These are phyloP conservation scores for Agapostemon virescens DNA, from an alignment of 2,888 invertebrate species.

Conservation along the genomic window DNA sequence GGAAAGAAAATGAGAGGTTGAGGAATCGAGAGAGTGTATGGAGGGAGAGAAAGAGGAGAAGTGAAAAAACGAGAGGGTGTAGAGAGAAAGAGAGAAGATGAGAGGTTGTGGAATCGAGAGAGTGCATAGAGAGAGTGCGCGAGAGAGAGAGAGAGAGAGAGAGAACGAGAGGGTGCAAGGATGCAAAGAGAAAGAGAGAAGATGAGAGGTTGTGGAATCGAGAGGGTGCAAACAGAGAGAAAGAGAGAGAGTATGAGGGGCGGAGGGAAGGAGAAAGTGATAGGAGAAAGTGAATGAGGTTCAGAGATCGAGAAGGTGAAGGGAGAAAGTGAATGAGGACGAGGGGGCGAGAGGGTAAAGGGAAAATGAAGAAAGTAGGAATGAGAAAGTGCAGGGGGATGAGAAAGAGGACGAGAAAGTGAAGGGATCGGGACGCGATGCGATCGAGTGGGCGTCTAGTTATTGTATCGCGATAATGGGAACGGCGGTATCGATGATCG, in stretches of 20 bases:
- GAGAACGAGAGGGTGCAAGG: too few relatives aligned
- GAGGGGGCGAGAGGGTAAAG: not conserved
- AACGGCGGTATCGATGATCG: slow-evolving; percentile 28
- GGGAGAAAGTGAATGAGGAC: not conserved
- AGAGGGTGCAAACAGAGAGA: not conserved
- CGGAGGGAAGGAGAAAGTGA: not conserved
- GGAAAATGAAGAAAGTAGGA: not conserved
- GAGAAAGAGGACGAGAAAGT: not conserved
- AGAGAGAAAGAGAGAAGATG: too few relatives aligned
- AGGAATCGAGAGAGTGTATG: too few relatives aligned
- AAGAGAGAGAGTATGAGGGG: not conserved
- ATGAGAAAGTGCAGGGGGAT: not conserved
- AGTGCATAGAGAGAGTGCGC: too few relatives aligned
- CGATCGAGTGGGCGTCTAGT: slow-evolving; percentile 38
- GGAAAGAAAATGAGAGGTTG: too few relatives aligned
- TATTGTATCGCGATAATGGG: slow-evolving; percentile 39
- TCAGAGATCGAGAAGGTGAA: not conserved
- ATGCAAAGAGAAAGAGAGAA: too few relatives aligned
- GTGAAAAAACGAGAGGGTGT: too few relatives aligned
- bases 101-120: too few relatives aligned
- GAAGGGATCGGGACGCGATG: slow-evolving; percentile 1
- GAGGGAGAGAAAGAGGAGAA: too few relatives aligned
- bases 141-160: too few relatives aligned
- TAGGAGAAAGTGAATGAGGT: not conserved
- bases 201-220: too few relatives aligned